These are phyloP conservation scores for Euwallacea fornicatus DNA, from an alignment of 1,140 invertebrate genomes.

Conservation along the genomic window DNA sequence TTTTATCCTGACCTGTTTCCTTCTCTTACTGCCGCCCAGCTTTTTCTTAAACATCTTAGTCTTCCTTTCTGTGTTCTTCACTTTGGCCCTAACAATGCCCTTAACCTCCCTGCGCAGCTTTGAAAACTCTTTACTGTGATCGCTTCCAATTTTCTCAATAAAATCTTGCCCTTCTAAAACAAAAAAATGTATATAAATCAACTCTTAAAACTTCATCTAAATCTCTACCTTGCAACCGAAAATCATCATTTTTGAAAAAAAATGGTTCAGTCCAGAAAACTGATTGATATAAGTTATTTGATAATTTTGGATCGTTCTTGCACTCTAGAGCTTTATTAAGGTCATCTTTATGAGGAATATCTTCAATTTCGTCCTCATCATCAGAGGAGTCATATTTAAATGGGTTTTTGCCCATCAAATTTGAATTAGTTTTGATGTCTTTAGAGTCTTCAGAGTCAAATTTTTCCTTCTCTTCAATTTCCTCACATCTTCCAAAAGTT, in stretches of 20 bases:
- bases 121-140: slow-evolving; percentile 50
- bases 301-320: background rate
- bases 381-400: slow-evolving; percentile 68
- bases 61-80: slow-evolving; percentile 62
- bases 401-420: slow-evolving; percentile 52
- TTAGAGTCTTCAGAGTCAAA: slow-evolving; percentile 37
- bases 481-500: slow-evolving; percentile 54
- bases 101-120: slow-evolving; percentile 59
- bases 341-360: slow-evolving; percentile 31
- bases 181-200: slow-evolving; percentile 24
- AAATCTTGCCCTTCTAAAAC: slow-evolving; percentile 62
- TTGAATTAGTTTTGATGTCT: slow-evolving; percentile 6
- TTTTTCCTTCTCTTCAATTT: slow-evolving; percentile 23
- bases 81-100: slow-evolving; percentile 62
- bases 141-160: slow-evolving; percentile 52
- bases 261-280: slow-evolving; percentile 59
- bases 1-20: slow-evolving; percentile 45
- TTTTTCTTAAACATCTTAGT: slow-evolving; percentile 54
- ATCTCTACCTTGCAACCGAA: slow-evolving; percentile 59
- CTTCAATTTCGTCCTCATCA: slow-evolving; percentile 53
- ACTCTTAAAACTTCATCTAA: background rate
- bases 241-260: slow-evolving; percentile 59
- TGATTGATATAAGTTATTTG: slow-evolving; percentile 22
- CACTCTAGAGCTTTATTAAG: background rate
- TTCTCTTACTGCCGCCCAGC: slow-evolving; percentile 44